Base-by-base conservation (phyloP, 1,140 invertebrate genomes). In the Protaetia brevitarsis region DNA sequence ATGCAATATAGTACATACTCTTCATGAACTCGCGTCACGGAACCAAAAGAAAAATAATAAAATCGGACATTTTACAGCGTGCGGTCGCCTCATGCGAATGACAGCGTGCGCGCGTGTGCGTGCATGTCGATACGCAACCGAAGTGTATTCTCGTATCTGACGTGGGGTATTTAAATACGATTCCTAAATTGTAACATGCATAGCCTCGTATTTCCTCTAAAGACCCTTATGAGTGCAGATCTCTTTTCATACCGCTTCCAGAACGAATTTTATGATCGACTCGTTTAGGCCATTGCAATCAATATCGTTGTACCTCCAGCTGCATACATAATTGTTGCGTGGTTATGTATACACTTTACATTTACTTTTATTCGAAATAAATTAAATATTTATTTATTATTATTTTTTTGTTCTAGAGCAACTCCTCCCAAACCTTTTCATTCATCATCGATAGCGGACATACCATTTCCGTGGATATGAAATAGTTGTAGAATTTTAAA, bases 141-240 rank as follows among this genome's bases (percentile, higher is more conserved):
- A 45, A 45, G 41, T 45, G 16, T 45, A 13, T 21, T 45, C 41
- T 45, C 41, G 16, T 45, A 1, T 45, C 13, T 45, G 41, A 45
- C 41, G 41, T 45, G 16, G 41, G 41, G 41, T 45, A 45, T 45
- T 45, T 45, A 45, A 45, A 45, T 21, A 19, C 41, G 41, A 13
- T 45, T 45, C 23, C 13, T 21, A 21, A 45, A 45, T 45, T 45
- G 41, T 45, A 45, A 45, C 41, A 3, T 19, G 41, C 41, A 45
- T 19, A 45, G 41, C 41, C 41, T 45, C 41, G 13, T 45, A 45
- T 45, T 45, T 45, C 41, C 41, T 45, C 41, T 45, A 45, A 45
- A 45, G 41, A 45, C 41, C 41, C 41, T 45, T 45, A 45, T 45
- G 41, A 45, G 41, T 10, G 41, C 41, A 45, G 41, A 45, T 45